Evolutionary conservation across 2,888 invertebrate genomes (phyloP), one percentile per base, ranked within the genome.

Genomic region (Drosophila eohydei): DNA sequence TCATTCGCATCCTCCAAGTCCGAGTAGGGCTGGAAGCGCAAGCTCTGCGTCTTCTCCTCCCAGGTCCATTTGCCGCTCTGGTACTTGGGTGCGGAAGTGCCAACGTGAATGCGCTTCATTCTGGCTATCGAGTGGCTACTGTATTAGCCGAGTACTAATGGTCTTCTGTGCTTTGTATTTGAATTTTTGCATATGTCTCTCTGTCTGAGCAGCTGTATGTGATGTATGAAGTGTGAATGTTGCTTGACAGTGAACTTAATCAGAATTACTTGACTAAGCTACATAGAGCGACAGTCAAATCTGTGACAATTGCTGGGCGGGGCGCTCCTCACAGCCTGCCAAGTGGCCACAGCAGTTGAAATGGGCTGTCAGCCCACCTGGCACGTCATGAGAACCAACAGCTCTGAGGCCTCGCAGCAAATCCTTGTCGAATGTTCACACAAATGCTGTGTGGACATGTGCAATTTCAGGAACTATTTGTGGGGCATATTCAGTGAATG

Each of bases 401-500:
- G 30, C 21, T 41, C 44, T 26, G 11, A 0, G 55, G 55, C 26
- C 38, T 28, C 44, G 52, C 50, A n/a, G 44, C 41, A 61, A 59
- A 54, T 75, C 61, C 72, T 65, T 77, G 63, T 71, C 70, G 69
- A 52, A 61, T 65, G 57, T 51, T 36, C 44, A 62, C 68, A 74
- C 71, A 79, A 75, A 75, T 60, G 52, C 32, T 81, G 88, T 85
- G 83, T 67, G 80, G 85, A 88, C 86, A 85, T 83, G 71, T 83
- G 88, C 83, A 82, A 88, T 85, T 78, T 81, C 74, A 6, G 77
- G 80, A 83, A 83, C 83, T 80, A 85, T 83, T 80, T 83, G 88
- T 88, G 88, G 77, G 88, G 88, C 71, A 85, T 74, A 68, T 56
- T 59, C 12, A 54, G 57, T 81, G 81, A 83, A 82, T 78, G 71